phyloP scores from a whole-genome alignment of 2,888 invertebrate genomes.

The Conistra vaccinii region DNA sequence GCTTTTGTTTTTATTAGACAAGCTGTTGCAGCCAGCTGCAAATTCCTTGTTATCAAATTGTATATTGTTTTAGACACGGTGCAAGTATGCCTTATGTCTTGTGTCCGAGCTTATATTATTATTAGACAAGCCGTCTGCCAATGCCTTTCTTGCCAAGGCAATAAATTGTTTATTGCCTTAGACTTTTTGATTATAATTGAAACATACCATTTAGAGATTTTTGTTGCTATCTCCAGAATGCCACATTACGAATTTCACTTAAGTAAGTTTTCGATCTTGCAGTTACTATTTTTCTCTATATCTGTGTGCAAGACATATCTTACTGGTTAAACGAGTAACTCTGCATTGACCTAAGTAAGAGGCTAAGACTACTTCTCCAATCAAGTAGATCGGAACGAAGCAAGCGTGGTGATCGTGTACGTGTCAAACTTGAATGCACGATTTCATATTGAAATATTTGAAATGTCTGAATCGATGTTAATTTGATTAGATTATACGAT shows the following conservation, averaged over 20 bases:
- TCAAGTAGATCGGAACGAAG: slow-evolving; percentile 8
- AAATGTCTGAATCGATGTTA: slow-evolving; percentile 23
- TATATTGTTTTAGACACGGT: background rate
- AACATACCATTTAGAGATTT: background rate
- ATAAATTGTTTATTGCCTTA: background rate
- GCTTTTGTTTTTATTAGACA: background rate
- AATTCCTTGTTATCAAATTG: background rate
- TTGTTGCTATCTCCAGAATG: background rate
- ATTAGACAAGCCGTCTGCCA: background rate
- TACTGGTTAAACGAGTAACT: slow-evolving; percentile 35
- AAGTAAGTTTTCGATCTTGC: background rate
- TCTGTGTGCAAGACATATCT: slow-evolving; percentile 6
- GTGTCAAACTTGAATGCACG: slow-evolving; percentile 24
- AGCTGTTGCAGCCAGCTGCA: background rate
- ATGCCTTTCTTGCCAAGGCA: background rate
- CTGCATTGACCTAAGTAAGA: slow-evolving; percentile 42
- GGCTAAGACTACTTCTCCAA: slow-evolving; percentile 19
- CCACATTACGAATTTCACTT: background rate
- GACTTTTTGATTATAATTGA: background rate
- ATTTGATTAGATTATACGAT: slow-evolving; percentile 22
- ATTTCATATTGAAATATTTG: slow-evolving; percentile 20
- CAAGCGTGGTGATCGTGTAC: slow-evolving; percentile 15
- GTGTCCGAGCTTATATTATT: no score
- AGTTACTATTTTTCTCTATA: background rate
- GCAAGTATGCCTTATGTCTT: no score